Conservation (phyloP, 2,888 invertebrate genomes). For the Nesidiocoris tenuis region DNA sequence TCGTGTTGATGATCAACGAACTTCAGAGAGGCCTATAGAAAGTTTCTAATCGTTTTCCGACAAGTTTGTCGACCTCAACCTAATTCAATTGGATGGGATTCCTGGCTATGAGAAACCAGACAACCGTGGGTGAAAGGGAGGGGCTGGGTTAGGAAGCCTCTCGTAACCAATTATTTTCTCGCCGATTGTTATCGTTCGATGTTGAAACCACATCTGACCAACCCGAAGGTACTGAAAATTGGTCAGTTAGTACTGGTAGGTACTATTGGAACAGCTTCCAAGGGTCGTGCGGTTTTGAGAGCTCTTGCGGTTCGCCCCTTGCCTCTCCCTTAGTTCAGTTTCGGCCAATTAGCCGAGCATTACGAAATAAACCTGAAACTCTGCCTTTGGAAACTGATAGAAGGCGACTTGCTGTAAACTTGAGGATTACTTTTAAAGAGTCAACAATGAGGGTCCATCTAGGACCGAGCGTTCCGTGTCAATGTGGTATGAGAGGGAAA, state of each 20-base stretch:
- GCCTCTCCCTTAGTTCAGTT: neutral
- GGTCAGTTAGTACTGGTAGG: neutral
- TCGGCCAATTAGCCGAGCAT: neutral
- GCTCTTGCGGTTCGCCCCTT: neutral
- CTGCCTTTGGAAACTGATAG: no score
- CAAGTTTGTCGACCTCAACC: conserved; percentile 24
- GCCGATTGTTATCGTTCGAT: neutral
- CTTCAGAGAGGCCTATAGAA: conserved; percentile 1
- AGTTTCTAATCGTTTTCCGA: conserved; percentile 20
- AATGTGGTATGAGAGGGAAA: no score
- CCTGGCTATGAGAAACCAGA: neutral
- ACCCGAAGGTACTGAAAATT: neutral
- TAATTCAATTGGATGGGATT: conserved; percentile 11
- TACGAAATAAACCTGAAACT: neutral
- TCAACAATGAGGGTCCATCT: no score
- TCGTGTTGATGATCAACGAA: neutral
- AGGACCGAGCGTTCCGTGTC: no score
- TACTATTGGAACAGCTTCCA: neutral
- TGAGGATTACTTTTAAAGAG: no score
- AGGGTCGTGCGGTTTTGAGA: neutral
- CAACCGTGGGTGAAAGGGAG: neutral
- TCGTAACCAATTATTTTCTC: neutral
- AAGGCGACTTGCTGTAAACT: no score
- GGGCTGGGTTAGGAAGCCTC: neutral
- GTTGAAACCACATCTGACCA: neutral